Evolutionary conservation across 1,140 invertebrate species (phyloP), one percentile per base, ranked within the genome.

Genomic region (Drosophila nigromelanica): DNA sequence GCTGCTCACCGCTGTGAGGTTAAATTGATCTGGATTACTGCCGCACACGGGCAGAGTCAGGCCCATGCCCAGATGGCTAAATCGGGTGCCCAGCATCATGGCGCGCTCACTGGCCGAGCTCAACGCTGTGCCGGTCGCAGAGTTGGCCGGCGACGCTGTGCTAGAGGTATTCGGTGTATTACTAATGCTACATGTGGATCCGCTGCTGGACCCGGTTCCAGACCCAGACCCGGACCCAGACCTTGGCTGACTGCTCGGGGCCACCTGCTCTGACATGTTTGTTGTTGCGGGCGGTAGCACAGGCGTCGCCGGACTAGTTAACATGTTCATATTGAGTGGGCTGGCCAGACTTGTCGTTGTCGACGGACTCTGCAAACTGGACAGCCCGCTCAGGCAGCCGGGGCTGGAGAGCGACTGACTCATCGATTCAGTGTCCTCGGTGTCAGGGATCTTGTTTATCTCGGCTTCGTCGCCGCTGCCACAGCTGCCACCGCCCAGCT

Each of bases 381-480:
- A 96, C 40, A 97, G 93, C 5, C 94, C 96, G 58, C 95, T 96
- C 14, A 96, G 92, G 30, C 94, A 95, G 4, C 96, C 96, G 0
- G 96, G 96, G 91, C 95, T 96, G 55, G 96, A 96, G 61, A 96
- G 92, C 0, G 96, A 96, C 58, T 94, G 94, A 70, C 94, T 94
- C 15, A 94, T 91, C 74, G 94, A 94, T 68, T 94, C 93, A 50
- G 90, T 92, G 78, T 95, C 95, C 70, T 96, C 95, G 3, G 24
- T 55, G 45, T 94, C 94, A 55, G 93, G 94, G 55, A 93, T 94
- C 87, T 94, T 96, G 70, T 94, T 95, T 62, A 93, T 93, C 43
- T 96, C 96, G 61, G 93, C 93, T 39, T 96, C 96, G 63, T 95
- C 95, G 50, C 95, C 95, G 64, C 94, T 89, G 50, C 69, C 83